Percentiles rank a stretch among this genome's conserved stretches.
Evolutionary conservation across 2,797 vertebrate species (phyloP).

Genomic region (Enteromius viviparus): DNA sequence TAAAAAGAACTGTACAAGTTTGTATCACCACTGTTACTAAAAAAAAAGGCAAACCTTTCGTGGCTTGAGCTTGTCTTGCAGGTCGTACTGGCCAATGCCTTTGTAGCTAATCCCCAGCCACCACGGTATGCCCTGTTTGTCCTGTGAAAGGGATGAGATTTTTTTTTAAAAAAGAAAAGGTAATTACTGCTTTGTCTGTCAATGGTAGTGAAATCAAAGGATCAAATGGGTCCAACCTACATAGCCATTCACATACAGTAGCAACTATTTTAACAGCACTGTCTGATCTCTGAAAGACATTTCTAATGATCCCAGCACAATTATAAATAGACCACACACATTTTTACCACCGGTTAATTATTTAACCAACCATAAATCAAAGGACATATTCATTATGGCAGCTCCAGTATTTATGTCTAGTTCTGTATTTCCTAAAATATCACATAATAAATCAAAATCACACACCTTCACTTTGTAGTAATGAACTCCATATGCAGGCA

Average conservation of each 20-base stretch:
- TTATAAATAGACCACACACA: constrained; percentile 17
- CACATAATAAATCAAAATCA: constrained; percentile 53
- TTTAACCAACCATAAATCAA: constrained; percentile 35
- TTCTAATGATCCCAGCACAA: constrained; percentile 62
- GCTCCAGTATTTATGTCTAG: not conserved
- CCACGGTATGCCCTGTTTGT: constrained; percentile 98
- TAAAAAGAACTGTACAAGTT: not conserved
- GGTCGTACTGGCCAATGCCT: constrained; percentile 96
- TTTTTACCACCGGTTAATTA: constrained; percentile 7
- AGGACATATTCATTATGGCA: not conserved
- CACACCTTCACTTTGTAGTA: constrained; percentile 98
- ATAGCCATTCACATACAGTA: constrained; percentile 23
- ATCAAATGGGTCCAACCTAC: constrained; percentile 63
- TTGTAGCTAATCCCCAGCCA: constrained; percentile 98
- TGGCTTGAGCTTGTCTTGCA: constrained; percentile 97
- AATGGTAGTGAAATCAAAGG: constrained; percentile 60
- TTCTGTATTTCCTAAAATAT: constrained; percentile 35
- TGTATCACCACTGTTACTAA: not conserved
- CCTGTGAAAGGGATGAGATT: constrained; percentile 75
- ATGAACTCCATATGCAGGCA: constrained; percentile 97
- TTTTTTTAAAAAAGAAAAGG: constrained; percentile 43
- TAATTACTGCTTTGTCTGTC: constrained; percentile 65
- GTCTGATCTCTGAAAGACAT: constrained; percentile 70
- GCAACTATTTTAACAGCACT: constrained; percentile 51
- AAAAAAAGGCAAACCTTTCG: constrained; percentile 83